Base-by-base conservation (phyloP, 2,888 invertebrate species). In the Odontomyia ornata region DNA sequence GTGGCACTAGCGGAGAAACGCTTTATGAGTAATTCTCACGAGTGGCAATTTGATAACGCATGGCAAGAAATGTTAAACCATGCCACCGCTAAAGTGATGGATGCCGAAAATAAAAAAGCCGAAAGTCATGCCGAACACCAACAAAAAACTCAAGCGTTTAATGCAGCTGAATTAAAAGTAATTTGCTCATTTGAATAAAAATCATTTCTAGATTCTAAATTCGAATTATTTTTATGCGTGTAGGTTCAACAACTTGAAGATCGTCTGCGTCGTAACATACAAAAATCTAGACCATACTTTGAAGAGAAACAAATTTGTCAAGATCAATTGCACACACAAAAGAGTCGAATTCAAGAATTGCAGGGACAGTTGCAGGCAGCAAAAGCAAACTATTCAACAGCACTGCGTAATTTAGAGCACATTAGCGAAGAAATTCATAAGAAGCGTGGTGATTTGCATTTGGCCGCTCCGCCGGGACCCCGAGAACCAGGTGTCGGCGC, bases 51-150 rank as follows among this genome's bases (percentile, higher is more conserved):
- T 86, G 97, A 97, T 88, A 94, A 93, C 88, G 96, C 97, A 82
- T 97, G 97, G 97, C 98, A 98, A 88, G 98, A 98, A 87, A 96
- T 96, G 91, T 90, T 98, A 79, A 98, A 97, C 88, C 96, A 97
- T 89, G 97, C 97, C 80, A 97, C 96, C 78, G 93, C 95, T 84
- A 95, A 96, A 91, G 95, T 97, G 28, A 96, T 94, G 93, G 96
- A 97, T 83, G 97, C 97, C 0, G 97, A 97, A 85, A 93, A 92
- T 83, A 92, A 95, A 82, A 97, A 96, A 85, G 92, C 96, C 5
- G 94, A 93, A 82, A 94, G 95, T 83, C 96, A 95, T 77, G 89
- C 94, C 9, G 96, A 96, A 83, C 97, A 98, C 85, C 93, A 94
- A 84, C 90, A 90, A 82, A 91, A 91, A 82, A 94, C 96, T 0